Percentiles rank a stretch among this genome's conserved stretches.
phyloP scores from a whole-genome alignment of 2,797 vertebrate genomes.

The Aselliscus stoliczkanus region DNA sequence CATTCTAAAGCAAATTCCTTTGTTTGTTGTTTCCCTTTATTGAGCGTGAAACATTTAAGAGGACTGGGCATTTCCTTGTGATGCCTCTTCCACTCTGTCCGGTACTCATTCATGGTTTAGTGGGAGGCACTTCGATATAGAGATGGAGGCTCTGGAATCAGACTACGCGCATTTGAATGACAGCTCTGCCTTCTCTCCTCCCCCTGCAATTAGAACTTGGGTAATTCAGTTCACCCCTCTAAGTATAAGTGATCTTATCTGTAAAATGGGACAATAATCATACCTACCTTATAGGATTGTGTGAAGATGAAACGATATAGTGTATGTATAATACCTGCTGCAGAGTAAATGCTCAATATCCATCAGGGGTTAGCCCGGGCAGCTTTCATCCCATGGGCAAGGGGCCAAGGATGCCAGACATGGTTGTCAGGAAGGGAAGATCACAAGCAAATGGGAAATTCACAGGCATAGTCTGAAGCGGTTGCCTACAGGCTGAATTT shows the following conservation, averaged over 20 bases:
- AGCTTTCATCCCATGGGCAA: not conserved
- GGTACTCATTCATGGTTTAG: not conserved
- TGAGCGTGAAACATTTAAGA: not conserved
- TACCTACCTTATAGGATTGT: not conserved
- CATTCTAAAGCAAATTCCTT: not conserved
- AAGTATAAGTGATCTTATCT: not conserved
- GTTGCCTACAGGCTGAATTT: not conserved
- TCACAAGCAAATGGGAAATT: not conserved
- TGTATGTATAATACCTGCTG: not conserved
- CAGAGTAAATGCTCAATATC: not conserved
- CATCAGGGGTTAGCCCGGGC: not conserved
- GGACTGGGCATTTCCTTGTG: not conserved
- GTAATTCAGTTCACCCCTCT: not conserved
- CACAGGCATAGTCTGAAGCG: no score
- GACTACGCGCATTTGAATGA: not conserved
- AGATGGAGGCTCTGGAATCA: not conserved
- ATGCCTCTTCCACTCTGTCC: not conserved
- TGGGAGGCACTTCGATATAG: not conserved
- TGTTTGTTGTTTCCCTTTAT: not conserved
- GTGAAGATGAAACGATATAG: not conserved
- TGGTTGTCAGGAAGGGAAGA: not conserved
- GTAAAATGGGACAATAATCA: not conserved
- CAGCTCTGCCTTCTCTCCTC: rapidly evolving
- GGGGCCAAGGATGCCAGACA: not conserved
- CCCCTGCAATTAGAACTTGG: not conserved